Percentiles rank a stretch among this genome's conserved stretches.
Conservation (phyloP, 2,113 vertebrate genomes). For the Bagarius yarrelli region DNA sequence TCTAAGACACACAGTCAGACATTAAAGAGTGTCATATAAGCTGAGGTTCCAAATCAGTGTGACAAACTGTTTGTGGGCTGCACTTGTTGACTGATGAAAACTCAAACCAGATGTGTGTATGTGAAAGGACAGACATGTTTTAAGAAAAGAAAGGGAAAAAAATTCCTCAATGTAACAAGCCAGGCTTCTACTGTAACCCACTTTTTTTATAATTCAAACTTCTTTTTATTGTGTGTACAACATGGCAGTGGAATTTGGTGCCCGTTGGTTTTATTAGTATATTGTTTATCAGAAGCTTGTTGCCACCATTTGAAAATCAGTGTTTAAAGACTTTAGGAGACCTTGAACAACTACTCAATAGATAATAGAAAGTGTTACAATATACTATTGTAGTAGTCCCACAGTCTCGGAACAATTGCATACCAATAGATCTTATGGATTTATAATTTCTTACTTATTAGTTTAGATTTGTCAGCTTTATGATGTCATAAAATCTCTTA, state of each 20-base stretch:
- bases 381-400: neutral
- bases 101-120: constrained; percentile 65
- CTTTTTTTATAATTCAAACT: constrained; percentile 61
- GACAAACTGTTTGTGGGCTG: constrained; percentile 65
- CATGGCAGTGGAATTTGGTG: neutral
- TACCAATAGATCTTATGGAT: neutral
- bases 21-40: constrained; percentile 55
- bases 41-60: constrained; percentile 57
- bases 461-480: neutral
- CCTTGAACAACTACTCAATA: neutral
- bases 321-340: neutral
- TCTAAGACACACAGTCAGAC: constrained; percentile 41
- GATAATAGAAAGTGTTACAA: neutral
- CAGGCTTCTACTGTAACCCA: constrained; percentile 62
- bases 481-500: neutral
- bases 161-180: constrained; percentile 46
- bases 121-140: constrained; percentile 40
- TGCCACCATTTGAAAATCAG: neutral
- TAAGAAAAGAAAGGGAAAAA: constrained; percentile 46
- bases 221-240: constrained; percentile 47
- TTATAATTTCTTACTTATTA: neutral
- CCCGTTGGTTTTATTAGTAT: neutral
- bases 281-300: constrained; percentile 14
- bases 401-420: neutral
- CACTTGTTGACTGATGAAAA: constrained; percentile 57